These are phyloP conservation scores for Paradoxurus hermaphroditus DNA, from an alignment of 2,113 vertebrate species.

Conservation along the genomic window DNA sequence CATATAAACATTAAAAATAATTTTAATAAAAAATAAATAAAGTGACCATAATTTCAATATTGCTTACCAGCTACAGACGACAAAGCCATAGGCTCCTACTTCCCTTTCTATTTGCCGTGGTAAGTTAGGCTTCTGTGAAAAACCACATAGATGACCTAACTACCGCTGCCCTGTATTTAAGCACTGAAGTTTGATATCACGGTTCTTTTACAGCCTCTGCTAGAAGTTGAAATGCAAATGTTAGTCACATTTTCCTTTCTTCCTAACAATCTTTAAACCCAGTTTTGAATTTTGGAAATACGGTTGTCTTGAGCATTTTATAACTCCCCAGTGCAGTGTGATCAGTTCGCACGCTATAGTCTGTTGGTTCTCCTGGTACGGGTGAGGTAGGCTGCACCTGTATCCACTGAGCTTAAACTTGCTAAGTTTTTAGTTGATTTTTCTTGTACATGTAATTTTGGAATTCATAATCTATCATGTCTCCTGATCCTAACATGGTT, in stretches of 20 bases:
- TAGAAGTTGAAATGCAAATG: neutral
- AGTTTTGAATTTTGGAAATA: neutral
- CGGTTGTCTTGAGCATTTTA: neutral
- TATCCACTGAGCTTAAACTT: neutral
- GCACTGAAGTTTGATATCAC: no score
- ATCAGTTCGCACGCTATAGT: neutral
- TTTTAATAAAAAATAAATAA: no score
- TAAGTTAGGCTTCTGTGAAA: rapidly evolving
- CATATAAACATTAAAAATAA: no score
- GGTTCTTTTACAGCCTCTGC: neutral
- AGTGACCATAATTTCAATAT: neutral
- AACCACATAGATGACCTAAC: rapidly evolving
- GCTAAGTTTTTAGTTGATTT: neutral
- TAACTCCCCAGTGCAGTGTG: rapidly evolving
- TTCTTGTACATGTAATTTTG: neutral
- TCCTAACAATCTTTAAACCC: neutral
- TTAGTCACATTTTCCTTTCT: neutral
- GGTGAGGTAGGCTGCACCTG: neutral
- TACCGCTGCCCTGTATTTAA: no score
- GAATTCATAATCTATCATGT: neutral
- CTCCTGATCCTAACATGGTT: neutral
- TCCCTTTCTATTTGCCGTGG: rapidly evolving
- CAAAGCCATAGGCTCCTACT: neutral
- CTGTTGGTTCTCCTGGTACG: neutral
- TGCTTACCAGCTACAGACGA: neutral